Base-by-base conservation (phyloP, 2,797 vertebrate genomes). In the Crocodylus rhombifer region DNA sequence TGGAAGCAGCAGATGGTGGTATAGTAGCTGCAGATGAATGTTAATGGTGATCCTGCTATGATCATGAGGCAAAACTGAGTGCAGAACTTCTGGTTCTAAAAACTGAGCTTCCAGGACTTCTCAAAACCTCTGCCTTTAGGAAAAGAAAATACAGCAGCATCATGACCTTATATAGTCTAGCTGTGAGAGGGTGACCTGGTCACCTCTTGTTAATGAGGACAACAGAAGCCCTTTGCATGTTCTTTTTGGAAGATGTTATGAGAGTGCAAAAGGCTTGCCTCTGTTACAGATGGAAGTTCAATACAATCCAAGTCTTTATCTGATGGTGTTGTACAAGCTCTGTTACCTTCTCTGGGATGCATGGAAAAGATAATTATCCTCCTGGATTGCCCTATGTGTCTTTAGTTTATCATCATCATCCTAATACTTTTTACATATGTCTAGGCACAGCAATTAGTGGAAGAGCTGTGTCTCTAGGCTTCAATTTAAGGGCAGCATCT, bases 321-420 rank as follows among this genome's bases (percentile, higher is more conserved):
- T 85, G 65, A 57, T 80, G 77, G 26, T 13, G 21, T 28, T 28
- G 36, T 76, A 14, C 17, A 73, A 5, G 15, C 61, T 87, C 4
- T 82, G 26, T 77, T 67, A 67, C 21, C 9, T 75, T 10, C 17
- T 51, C 20, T 55, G 0, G 76, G 17, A 80, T 51, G 42, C 77
- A 86, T 0, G 0, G 25, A 65, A 18, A 18, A 79, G 33, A 83
- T 91, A 91, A 82, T 85, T 69, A 14, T 33, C 10, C 8, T 57
- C 18, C 26, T 86, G 20, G 76, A 64, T 91, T 84, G 84, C 57
- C 80, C 36, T 30, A 42, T 77, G 36, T 3, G 4, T 92, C 5
- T 84, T 90, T 9, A 77, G 5, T 1, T 92, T 79, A 83, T 77
- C 69, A 77, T 60, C 62, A 91, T 11, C 28, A 69, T 77, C 82